These are phyloP conservation scores for Bombycilla garrulus DNA, from an alignment of 2,113 vertebrate species.

Conservation along the genomic window DNA sequence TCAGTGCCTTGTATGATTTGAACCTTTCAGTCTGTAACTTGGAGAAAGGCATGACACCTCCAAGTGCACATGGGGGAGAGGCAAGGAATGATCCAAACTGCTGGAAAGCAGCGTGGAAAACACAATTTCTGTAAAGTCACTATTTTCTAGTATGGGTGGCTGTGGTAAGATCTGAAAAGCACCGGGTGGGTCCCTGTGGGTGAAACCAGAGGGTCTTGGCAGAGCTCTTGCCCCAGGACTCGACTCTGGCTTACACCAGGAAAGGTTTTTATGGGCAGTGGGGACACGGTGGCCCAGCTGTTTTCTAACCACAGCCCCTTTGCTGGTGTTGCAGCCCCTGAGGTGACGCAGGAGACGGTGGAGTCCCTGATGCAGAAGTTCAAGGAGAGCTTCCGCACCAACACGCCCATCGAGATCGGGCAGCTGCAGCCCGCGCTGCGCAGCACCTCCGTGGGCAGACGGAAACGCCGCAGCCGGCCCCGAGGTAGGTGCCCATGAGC, in stretches of 20 bases:
- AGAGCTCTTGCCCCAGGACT: background rate
- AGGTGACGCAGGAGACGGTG: slow-evolving; percentile 88
- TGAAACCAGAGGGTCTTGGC: rapidly evolving
- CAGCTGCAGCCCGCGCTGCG: slow-evolving; percentile 88
- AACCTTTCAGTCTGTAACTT: background rate
- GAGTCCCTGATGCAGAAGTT: slow-evolving; percentile 97
- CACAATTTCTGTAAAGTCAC: rapidly evolving
- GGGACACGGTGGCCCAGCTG: background rate
- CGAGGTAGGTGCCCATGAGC: slow-evolving; percentile 75
- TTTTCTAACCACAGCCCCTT: slow-evolving; percentile 38
- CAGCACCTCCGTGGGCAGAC: slow-evolving; percentile 81
- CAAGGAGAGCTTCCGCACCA: slow-evolving; percentile 94
- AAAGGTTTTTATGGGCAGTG: rapidly evolving
- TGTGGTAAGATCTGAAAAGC: background rate
- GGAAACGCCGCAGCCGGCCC: slow-evolving; percentile 83
- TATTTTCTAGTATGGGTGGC: background rate
- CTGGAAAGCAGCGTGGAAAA: rapidly evolving
- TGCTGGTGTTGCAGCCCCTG: slow-evolving; percentile 73
- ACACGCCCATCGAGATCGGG: slow-evolving; percentile 88
- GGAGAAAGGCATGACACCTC: background rate
- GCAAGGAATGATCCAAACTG: background rate
- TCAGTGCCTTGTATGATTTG: background rate
- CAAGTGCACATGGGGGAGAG: rapidly evolving
- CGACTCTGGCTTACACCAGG: rapidly evolving
- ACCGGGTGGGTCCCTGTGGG: rapidly evolving